Evolutionary conservation across 1,140 invertebrate species (phyloP).

Genomic region (Zaprionus inermis): DNA sequence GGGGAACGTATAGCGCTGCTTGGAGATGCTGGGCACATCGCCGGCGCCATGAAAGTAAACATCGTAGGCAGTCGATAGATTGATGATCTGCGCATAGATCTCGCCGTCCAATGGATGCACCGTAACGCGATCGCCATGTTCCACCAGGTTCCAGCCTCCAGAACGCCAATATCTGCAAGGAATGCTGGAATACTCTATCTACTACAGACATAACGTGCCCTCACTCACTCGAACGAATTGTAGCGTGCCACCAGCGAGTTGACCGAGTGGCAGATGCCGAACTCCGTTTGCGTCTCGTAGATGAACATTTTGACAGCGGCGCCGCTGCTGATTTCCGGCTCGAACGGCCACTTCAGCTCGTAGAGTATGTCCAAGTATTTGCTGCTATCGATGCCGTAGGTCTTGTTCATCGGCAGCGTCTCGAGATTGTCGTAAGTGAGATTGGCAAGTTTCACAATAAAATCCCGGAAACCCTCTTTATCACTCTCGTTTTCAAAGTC

Average conservation of each 20-base stretch:
- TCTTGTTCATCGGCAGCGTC: constrained; percentile 84
- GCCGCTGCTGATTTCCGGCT: constrained; percentile 86
- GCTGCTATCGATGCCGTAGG: constrained; percentile 84
- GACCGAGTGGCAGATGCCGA: constrained; percentile 88
- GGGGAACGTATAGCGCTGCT: constrained; percentile 85
- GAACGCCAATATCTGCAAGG: constrained; percentile 85
- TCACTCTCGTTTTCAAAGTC: constrained; percentile 83
- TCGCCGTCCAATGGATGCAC: constrained; percentile 89
- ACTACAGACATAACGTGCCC: too few relatives aligned
- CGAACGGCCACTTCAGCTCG: constrained; percentile 85
- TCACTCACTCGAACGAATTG: constrained; percentile 86
- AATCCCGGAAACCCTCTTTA: constrained; percentile 85
- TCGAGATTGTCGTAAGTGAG: constrained; percentile 87
- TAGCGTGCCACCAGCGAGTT: constrained; percentile 88
- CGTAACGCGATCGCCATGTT: constrained; percentile 85
- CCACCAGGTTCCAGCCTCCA: constrained; percentile 85
- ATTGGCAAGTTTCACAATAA: constrained; percentile 86
- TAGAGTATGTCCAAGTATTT: constrained; percentile 86
- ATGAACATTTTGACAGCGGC: constrained; percentile 85
- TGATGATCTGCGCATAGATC: constrained; percentile 89
- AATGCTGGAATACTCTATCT: neutral
- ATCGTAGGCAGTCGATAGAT: constrained; percentile 87
- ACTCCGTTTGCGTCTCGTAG: constrained; percentile 87
- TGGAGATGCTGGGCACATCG: constrained; percentile 86
- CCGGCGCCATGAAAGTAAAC: constrained; percentile 86